Evolutionary conservation across 2,797 vertebrate genomes (phyloP).

Genomic region (Lophius americanus): DNA sequence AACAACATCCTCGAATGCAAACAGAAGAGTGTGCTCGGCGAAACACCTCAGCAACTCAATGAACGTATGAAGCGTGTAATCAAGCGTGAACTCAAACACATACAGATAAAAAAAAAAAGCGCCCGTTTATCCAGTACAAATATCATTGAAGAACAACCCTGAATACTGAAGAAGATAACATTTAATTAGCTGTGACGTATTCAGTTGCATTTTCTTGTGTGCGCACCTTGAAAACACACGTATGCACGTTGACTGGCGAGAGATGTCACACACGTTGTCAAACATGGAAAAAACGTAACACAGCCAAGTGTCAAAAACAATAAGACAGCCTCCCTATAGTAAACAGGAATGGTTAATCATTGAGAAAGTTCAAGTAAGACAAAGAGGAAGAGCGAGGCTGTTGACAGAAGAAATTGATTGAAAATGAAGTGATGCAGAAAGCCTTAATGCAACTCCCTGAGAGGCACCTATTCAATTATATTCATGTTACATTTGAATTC

Average conservation of each 20-base stretch:
- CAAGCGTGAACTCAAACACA: constrained; percentile 50
- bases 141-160: constrained; percentile 8
- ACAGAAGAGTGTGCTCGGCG: constrained; percentile 41
- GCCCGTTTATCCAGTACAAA: constrained; percentile 18
- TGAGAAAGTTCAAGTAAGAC: constrained; percentile 26
- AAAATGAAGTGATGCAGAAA: constrained; percentile 50
- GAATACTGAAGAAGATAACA: constrained; percentile 19
- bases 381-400: constrained; percentile 26
- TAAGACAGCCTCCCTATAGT: constrained; percentile 28
- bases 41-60: constrained; percentile 47
- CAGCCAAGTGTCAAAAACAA: constrained; percentile 50
- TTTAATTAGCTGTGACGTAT: constrained; percentile 28
- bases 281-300: constrained; percentile 39
- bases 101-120: constrained; percentile 10
- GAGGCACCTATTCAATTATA: constrained; percentile 53
- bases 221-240: constrained; percentile 34
- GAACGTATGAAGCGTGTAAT: constrained; percentile 48
- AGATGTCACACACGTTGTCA: constrained; percentile 31
- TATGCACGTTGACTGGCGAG: constrained; percentile 27
- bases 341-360: constrained; percentile 31
- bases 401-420: constrained; percentile 37
- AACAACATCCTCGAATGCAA: constrained; percentile 36
- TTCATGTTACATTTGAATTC: constrained; percentile 56
- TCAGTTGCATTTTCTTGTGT: constrained; percentile 27
- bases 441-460: constrained; percentile 43